Conservation (phyloP, 2,113 vertebrate genomes). For the Phaetusa simplex region DNA sequence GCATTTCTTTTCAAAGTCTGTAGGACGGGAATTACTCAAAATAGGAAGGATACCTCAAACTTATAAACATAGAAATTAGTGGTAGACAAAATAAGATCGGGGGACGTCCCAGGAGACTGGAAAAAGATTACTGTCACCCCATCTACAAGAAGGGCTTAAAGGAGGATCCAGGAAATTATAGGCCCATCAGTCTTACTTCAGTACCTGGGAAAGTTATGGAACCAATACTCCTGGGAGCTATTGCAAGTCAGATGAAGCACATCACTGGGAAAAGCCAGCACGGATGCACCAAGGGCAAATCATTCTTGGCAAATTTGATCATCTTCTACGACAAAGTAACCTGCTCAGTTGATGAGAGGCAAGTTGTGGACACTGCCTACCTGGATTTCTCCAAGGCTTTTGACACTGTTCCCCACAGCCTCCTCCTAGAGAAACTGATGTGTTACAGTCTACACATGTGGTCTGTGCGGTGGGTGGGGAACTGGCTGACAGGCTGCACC, state of each 20-base stretch:
- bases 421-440: not conserved
- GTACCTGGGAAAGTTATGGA: not conserved
- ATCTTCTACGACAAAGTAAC: not conserved
- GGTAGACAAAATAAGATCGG: not conserved
- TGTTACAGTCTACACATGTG: not conserved
- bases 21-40: not conserved
- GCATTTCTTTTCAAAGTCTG: not conserved
- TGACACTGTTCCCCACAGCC: not conserved
- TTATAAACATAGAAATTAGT: not conserved
- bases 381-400: not conserved
- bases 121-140: not conserved
- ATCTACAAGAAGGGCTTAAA: not conserved
- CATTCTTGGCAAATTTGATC: not conserved
- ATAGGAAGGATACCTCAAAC: not conserved
- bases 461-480: not conserved
- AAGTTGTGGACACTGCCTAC: not conserved
- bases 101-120: not conserved
- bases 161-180: not conserved
- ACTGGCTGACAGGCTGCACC: not conserved
- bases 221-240: not conserved
- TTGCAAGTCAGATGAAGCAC: not conserved
- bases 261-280: not conserved
- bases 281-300: not conserved
- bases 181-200: not conserved
- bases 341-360: not conserved